A percentile compares a stretch with the other conserved stretches of the same genome.
These are phyloP conservation scores for Salarias fasciatus DNA, from an alignment of 2,797 vertebrate species.

Conservation along the genomic window DNA sequence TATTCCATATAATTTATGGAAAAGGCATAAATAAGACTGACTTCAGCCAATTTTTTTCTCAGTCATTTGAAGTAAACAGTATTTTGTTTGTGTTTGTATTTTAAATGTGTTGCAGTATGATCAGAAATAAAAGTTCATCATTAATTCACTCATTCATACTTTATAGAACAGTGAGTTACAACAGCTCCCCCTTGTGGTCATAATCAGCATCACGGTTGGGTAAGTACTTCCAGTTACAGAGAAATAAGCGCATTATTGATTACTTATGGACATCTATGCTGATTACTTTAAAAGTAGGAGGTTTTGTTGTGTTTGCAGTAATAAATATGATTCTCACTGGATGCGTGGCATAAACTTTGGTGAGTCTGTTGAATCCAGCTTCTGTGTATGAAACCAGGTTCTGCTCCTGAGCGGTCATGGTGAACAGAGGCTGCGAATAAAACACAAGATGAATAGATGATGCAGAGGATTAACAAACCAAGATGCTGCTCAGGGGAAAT, in stretches of 20 bases:
- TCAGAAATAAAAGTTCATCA: too few relatives aligned
- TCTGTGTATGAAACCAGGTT: constrained; percentile 79
- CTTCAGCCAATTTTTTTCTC: too few relatives aligned
- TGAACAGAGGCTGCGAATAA: constrained; percentile 80
- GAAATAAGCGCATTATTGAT: background rate
- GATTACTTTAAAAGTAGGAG: background rate
- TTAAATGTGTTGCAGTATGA: too few relatives aligned
- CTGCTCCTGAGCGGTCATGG: constrained; percentile 85
- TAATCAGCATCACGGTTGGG: background rate
- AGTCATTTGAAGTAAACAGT: too few relatives aligned
- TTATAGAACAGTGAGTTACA: constrained; percentile 1
- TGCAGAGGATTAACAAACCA: background rate
- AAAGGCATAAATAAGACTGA: too few relatives aligned
- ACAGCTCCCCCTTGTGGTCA: background rate
- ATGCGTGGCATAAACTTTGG: constrained; percentile 79
- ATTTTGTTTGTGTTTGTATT: too few relatives aligned
- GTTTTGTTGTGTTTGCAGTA: background rate
- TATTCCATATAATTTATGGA: too few relatives aligned
- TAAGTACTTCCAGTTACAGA: background rate
- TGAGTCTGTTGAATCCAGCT: constrained; percentile 72
- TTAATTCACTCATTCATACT: too few relatives aligned
- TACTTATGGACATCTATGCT: too few relatives aligned
- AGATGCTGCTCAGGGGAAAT: too few relatives aligned
- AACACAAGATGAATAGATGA: constrained; percentile 22
- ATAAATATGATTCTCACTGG: constrained; percentile 69